Percentiles rank a stretch among this genome's conserved stretches.
These are phyloP conservation scores for Cosmia pyralina DNA, from an alignment of 2,888 invertebrate genomes.

Conservation along the genomic window DNA sequence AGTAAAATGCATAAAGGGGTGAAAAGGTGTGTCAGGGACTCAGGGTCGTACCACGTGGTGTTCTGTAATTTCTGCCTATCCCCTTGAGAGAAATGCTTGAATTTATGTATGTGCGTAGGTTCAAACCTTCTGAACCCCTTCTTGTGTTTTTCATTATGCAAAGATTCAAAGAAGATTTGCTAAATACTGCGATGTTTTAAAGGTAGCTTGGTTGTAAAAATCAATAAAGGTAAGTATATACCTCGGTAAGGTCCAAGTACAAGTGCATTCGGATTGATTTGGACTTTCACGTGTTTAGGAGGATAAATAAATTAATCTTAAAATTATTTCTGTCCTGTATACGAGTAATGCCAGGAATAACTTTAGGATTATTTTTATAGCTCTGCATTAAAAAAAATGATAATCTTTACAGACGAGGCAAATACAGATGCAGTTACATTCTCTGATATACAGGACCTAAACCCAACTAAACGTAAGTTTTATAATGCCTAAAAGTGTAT, in stretches of 20 bases:
- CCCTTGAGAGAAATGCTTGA: constrained; percentile 33
- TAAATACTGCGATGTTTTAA: neutral
- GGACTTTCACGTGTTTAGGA: neutral
- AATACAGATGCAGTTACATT: neutral
- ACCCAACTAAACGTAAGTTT: no score
- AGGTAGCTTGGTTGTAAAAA: neutral
- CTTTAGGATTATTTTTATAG: neutral
- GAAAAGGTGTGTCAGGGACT: constrained; percentile 8
- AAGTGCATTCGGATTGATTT: neutral
- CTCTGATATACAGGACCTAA: neutral
- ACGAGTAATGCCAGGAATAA: no score
- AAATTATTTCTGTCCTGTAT: neutral
- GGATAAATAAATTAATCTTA: constrained; percentile 9
- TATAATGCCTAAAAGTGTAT: no score
- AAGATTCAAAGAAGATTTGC: neutral
- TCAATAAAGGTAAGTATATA: neutral
- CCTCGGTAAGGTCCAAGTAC: neutral
- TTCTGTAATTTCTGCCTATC: constrained; percentile 44
- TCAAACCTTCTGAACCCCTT: constrained; percentile 7
- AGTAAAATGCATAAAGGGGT: constrained; percentile 13
- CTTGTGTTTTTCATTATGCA: constrained; percentile 11
- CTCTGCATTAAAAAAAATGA: constrained; percentile 6
- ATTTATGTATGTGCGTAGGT: constrained; percentile 37
- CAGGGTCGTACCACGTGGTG: constrained; percentile 14
- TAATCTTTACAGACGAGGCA: constrained; percentile 24